Evolutionary conservation across 2,888 invertebrate species (phyloP).

Genomic region (Periphyllus acericola): DNA sequence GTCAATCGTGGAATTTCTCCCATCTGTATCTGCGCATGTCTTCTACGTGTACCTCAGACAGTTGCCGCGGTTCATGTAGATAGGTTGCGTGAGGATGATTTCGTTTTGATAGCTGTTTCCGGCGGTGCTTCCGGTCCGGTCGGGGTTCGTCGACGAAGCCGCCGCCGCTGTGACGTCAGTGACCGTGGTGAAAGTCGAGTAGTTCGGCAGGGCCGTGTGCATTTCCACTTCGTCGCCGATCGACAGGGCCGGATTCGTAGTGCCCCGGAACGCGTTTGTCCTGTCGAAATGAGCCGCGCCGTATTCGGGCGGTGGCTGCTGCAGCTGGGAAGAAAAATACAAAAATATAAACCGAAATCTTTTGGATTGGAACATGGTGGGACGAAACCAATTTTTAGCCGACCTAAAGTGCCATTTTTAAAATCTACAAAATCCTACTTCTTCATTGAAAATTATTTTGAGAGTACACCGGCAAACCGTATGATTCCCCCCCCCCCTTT

Average conservation of each 20-base stretch:
- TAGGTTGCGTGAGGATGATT: slow-evolving; percentile 51
- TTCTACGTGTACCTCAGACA: neutral
- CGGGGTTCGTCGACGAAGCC: neutral
- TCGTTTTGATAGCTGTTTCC: neutral
- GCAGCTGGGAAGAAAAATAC: neutral
- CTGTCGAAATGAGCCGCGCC: neutral
- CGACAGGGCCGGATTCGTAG: slow-evolving; percentile 12
- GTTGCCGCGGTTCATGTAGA: neutral
- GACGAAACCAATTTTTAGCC: too few relatives aligned
- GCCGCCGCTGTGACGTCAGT: neutral
- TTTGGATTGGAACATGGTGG: too few relatives aligned
- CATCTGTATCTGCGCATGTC: too few relatives aligned
- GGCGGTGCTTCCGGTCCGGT: neutral
- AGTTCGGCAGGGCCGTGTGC: slow-evolving; percentile 38
- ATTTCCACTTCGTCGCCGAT: slow-evolving; percentile 54
- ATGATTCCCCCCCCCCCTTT: too few relatives aligned
- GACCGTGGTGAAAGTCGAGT: slow-evolving; percentile 54
- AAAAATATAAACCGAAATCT: too few relatives aligned
- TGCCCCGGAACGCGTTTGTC: neutral
- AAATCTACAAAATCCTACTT: too few relatives aligned
- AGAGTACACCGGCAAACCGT: too few relatives aligned
- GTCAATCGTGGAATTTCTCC: too few relatives aligned
- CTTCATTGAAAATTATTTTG: too few relatives aligned
- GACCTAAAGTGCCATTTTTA: too few relatives aligned
- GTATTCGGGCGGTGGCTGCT: slow-evolving; percentile 50